A percentile compares a stretch with the other conserved stretches of the same genome.
Evolutionary conservation across 2,888 invertebrate genomes (phyloP).

Genomic region (Meganola albula): DNA sequence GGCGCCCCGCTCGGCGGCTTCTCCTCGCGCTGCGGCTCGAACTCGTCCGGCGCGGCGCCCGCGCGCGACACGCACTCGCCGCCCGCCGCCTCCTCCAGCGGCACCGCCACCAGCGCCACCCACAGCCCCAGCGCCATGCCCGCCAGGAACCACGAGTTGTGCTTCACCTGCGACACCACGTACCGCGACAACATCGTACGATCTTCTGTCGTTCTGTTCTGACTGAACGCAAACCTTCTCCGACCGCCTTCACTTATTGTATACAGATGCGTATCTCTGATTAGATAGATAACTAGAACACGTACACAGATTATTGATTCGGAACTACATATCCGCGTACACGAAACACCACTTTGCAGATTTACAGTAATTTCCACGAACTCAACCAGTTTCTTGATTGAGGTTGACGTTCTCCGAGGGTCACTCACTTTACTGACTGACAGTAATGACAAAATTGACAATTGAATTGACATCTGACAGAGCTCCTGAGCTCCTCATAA

Average conservation of each 20-base stretch:
- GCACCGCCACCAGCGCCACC: constrained; percentile 70
- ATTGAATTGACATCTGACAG: too few relatives aligned
- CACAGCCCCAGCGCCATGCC: constrained; percentile 77
- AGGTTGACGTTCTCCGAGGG: too few relatives aligned
- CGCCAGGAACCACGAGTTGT: constrained; percentile 77
- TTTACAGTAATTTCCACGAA: too few relatives aligned
- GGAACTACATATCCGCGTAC: too few relatives aligned
- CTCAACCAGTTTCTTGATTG: too few relatives aligned
- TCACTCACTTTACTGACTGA: too few relatives aligned
- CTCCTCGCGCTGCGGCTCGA: constrained; percentile 58
- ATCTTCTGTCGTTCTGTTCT: neutral
- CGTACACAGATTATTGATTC: too few relatives aligned
- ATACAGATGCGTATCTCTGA: constrained; percentile 24
- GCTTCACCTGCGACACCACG: constrained; percentile 69
- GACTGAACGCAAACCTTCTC: neutral
- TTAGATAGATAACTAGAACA: constrained; percentile 26
- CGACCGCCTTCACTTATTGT: constrained; percentile 1
- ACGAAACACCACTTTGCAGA: too few relatives aligned
- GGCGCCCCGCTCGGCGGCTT: constrained; percentile 41
- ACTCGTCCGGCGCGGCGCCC: constrained; percentile 43
- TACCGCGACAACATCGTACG: constrained; percentile 64
- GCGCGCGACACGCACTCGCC: constrained; percentile 24
- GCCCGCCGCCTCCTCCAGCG: constrained; percentile 54
- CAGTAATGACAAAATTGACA: too few relatives aligned
- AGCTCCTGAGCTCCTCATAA: too few relatives aligned